Conservation (phyloP, 2,797 vertebrate species). For the Zonotrichia albicollis region DNA sequence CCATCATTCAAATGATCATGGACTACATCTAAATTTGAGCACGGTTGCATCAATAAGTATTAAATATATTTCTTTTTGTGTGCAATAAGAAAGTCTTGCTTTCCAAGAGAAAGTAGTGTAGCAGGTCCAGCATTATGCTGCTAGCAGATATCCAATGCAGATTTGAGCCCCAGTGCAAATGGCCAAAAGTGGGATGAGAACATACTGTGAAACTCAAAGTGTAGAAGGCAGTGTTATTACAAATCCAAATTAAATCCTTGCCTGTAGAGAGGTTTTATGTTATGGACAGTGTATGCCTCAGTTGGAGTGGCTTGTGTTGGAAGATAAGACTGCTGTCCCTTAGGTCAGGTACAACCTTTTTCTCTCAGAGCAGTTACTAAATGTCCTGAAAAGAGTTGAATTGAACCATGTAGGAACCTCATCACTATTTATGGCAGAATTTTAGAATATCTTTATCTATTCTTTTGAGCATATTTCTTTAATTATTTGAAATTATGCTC, state of each 20-base stretch:
- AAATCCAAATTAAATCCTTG: not conserved
- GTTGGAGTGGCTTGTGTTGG: not conserved
- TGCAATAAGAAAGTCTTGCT: not conserved
- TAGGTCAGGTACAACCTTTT: not conserved
- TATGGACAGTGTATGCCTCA: not conserved
- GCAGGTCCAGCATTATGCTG: not conserved
- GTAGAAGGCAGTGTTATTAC: not conserved
- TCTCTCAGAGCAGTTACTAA: not conserved
- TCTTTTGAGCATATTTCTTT: not conserved
- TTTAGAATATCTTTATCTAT: not conserved
- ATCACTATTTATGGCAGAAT: not conserved
- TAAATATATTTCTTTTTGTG: not conserved
- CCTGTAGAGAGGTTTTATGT: not conserved
- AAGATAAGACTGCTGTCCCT: fast-evolving
- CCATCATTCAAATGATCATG: fast-evolving
- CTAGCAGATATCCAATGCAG: no score
- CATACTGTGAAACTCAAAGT: not conserved
- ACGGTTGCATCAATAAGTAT: not conserved
- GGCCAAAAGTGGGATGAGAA: not conserved
- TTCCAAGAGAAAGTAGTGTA: not conserved
- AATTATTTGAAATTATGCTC: not conserved
- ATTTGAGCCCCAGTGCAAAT: not conserved
- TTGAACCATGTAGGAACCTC: not conserved
- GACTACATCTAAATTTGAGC: not conserved
- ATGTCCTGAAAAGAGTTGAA: not conserved